Base-by-base conservation (phyloP, 2,113 vertebrate species). In the Crotophaga sulcirostris region DNA sequence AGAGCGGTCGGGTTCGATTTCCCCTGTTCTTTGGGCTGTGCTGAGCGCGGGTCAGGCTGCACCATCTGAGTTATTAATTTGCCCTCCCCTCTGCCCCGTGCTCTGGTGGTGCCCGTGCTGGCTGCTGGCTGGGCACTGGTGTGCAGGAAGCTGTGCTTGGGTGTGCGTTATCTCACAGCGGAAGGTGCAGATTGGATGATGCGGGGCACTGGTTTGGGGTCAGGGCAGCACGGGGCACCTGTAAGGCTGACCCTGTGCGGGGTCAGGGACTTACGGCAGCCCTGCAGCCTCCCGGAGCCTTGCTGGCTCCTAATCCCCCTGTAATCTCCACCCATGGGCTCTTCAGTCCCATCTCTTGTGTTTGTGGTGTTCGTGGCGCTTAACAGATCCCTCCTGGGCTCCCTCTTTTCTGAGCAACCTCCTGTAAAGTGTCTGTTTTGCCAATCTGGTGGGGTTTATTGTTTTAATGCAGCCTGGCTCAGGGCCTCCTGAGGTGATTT, bases 231-330 rank as follows among this genome's bases (percentile, higher is more conserved):
- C 51, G 16, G 75, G 42, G 17, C 38, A 31, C 18, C n/a, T 34
- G 31, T 74, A 33, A 7, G 4, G 8, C 68, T 38, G 62, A 15
- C 58, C 33, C 24, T 25, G 78, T 3, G 0, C 17, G 6, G 55
- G 55, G 55, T 45, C 36, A 19, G 0, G 0, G 6, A 59, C 1
- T 67, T 18, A 10, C 3, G 24, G 13, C 64, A 64, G 68, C 19
- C 56, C 21, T 0, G 1, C 24, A 49, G 38, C 34, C 28, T 72
- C 69, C 24, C 2, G 3, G 25, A 33, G 84, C 20, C 58, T 42
- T 60, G 2, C 8, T 13, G 47, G 52, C 29, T 40, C 33, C 64
- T 90, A 44, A 82, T 89, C 87, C 16, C 0, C 13, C 9, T 47
- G 56, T 74, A 55, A 84, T 89, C 83, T 80, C 34, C n/a, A 59